Evolutionary conservation across 2,797 vertebrate genomes (phyloP), one percentile per base, ranked within the genome.

Genomic region (Cyprinella venusta): DNA sequence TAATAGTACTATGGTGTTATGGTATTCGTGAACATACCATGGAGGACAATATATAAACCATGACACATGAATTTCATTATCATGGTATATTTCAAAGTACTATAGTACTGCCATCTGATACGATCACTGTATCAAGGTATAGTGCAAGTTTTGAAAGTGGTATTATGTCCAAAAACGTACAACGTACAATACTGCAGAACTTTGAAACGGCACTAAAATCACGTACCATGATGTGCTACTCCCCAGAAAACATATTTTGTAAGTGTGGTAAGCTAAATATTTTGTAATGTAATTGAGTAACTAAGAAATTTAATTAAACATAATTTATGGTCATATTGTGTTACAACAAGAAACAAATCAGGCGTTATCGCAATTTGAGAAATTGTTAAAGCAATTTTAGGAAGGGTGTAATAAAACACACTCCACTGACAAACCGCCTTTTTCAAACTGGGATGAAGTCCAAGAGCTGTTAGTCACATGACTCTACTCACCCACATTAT

Each of bases 371-470:
- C 75, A 78, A 42, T 7, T 16, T 79, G 42, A 78, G 67, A 48
- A 85, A 42, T 69, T 33, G 19, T 76, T 76, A 83, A 75, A 13
- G 3, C 80, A 65, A 36, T 40, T 65, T 72, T 65, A 65, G 59
- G 79, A 81, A 42, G 65, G 56, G 40, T 36, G 24, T 50, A 63
- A 54, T 76, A 85, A 76, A 85, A 77, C 24, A 42, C 63, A 30
- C 19, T 76, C n/a, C 65, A 59, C 13, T 48, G 67, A 33, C 72
- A 81, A 82, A 69, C 74, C 1, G 54, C 72, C 74, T 74, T 45
- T 45, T 74, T 69, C 77, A 79, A 68, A 68, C 79, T 78, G 50
- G 68, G 79, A 81, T 50, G 19, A 85, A 80, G 76, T 79, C 86
- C 86, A 85, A 74, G 56, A 78, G 54, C 79, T 63, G 72, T 74